These are phyloP conservation scores for Apis florea DNA, from an alignment of 1,140 invertebrate genomes.

Conservation along the genomic window DNA sequence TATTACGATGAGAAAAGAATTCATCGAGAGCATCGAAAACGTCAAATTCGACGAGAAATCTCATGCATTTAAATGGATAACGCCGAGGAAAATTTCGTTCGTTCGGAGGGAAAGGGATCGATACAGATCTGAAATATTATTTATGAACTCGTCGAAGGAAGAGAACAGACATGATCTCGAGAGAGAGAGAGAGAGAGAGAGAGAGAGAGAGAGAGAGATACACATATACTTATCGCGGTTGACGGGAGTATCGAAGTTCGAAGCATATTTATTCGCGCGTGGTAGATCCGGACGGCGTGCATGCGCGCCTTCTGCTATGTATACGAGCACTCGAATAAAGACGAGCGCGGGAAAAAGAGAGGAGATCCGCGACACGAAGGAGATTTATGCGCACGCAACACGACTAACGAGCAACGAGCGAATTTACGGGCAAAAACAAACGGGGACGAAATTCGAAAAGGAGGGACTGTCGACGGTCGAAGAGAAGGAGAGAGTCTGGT, in stretches of 20 bases:
- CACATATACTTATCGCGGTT: background rate
- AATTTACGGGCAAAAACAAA: constrained; percentile 13
- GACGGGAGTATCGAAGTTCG: background rate
- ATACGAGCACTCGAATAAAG: background rate
- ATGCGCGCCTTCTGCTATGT: background rate
- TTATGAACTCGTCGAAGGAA: background rate
- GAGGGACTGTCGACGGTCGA: background rate
- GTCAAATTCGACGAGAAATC: no score
- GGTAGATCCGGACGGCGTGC: background rate
- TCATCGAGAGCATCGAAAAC: no score
- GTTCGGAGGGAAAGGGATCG: no score
- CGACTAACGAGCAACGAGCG: constrained; percentile 11
- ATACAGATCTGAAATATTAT: background rate
- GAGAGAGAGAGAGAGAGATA: background rate
- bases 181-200: background rate
- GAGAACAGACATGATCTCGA: background rate
- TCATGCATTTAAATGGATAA: no score
- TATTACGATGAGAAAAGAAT: no score
- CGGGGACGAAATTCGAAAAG: constrained; percentile 20
- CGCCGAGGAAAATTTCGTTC: no score
- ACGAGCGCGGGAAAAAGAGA: background rate
- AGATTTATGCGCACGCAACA: constrained; percentile 26
- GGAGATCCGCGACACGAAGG: background rate
- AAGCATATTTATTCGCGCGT: constrained; percentile 7
- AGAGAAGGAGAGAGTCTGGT: no score